A percentile compares a stretch with the other conserved stretches of the same genome.
These are phyloP conservation scores for Ariolimax columbianus DNA, from an alignment of 2,888 invertebrate genomes.

Conservation along the genomic window DNA sequence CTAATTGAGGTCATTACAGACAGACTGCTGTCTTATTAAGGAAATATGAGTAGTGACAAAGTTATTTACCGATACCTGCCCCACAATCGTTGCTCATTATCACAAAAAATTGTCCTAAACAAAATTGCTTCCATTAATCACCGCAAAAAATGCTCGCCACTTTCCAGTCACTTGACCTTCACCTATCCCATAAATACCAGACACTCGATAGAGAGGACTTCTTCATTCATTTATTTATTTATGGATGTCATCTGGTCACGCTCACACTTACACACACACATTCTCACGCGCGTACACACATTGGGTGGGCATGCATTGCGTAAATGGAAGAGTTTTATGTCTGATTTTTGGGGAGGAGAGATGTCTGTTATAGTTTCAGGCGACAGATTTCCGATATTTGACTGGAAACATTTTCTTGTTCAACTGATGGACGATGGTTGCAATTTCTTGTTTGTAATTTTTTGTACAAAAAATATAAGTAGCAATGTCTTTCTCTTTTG, in stretches of 20 bases:
- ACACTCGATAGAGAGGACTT: not conserved
- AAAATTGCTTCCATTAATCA: not conserved
- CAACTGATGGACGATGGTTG: too few relatives aligned
- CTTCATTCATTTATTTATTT: not conserved
- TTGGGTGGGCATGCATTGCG: not conserved
- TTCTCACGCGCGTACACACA: not conserved
- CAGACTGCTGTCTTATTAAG: not conserved
- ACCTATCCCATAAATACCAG: not conserved
- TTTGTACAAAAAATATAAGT: too few relatives aligned
- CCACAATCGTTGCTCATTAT: not conserved
- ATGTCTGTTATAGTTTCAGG: too few relatives aligned
- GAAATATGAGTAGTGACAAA: not conserved
- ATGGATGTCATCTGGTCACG: not conserved
- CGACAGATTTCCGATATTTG: too few relatives aligned
- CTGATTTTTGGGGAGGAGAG: too few relatives aligned
- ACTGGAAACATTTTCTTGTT: too few relatives aligned
- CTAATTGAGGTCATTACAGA: not conserved
- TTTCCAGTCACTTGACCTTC: conserved; percentile 1
- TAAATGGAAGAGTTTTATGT: not conserved
- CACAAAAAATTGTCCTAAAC: not conserved
- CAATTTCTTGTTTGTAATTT: too few relatives aligned
- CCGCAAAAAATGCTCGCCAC: not conserved
- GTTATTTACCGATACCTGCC: not conserved
- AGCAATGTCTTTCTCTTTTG: too few relatives aligned
- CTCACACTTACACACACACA: not conserved